Base-by-base conservation (phyloP, 2,888 invertebrate genomes). In the Drosophila testacea region DNA sequence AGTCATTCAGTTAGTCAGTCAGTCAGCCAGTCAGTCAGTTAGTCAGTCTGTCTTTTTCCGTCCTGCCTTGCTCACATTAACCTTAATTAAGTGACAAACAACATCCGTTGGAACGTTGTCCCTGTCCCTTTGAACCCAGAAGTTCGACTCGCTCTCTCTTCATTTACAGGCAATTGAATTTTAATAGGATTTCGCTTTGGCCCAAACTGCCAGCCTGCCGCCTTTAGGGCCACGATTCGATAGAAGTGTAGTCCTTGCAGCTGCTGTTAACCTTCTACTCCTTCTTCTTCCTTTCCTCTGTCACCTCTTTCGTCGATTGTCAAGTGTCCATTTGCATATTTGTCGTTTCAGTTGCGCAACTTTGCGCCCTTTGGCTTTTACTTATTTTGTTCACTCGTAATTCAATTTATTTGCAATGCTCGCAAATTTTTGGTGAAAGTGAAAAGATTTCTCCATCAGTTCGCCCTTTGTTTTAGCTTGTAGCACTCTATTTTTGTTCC, bases 31-130 rank as follows among this genome's bases (percentile, higher is more conserved):
- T 47, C 10, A 42, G 9, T 28, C 34, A 34, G 62, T 34, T 27
- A n/a, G 27, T 44, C 6, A 11, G 52, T 57, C 46, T n/a, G 41
- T 48, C 11, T 22, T 9, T 55, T 42, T 38, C 42, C 30, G 54
- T 55, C 32, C 57, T 73, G 52, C 62, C 52, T 54, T 69, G 81
- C 79, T 68, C 63, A 73, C 89, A 88, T 85, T 85, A 85, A 85
- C 80, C 87, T 89, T 85, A 89, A 85, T 85, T 89, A 82, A 89
- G 85, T 88, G 85, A 88, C 85, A 85, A 85, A 87, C 89, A 89
- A 77, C 74, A 72, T 56, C 60, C 66, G 72, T 61, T 66, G 67
- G 54, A 30, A 48, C 41, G 54, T 39, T 27, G 48, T 59, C 22
- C 16, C 57, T 30, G 32, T 59, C 59, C 39, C 48, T 60, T 55